Evolutionary conservation across 2,888 invertebrate species (phyloP), one percentile per base, ranked within the genome.

Genomic region (Synergus gifuensis): DNA sequence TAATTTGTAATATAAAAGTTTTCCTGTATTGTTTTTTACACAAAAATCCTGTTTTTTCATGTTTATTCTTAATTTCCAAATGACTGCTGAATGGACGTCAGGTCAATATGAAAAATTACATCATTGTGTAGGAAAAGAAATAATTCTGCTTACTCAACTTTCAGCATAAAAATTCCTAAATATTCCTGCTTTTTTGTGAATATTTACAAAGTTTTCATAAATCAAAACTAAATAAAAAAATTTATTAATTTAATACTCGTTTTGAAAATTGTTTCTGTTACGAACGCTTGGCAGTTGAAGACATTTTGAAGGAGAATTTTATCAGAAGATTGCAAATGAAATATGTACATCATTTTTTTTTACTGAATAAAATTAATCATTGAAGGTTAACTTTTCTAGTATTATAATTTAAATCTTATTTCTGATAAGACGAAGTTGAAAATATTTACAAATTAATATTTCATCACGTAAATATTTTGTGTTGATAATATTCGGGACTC

Each of bases 361-460:
- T 58, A 58, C 9, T 58, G 18, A 58, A 58, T 58, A 2, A 14
- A 54, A 18, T 16, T 9, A 9, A 58, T 18, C 5, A 9, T 58
- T 18, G 9, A 9, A 58, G 9, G 11, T 58, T 58, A 58, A 58
- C 58, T 18, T 18, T 58, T 58, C 58, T 58, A 9, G 8, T 11
- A 18, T 58, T 58, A 58, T 18, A 58, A n/a, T n/a, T 58, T 58
- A 18, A 54, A n/a, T 8, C n/a, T 54, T 14, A n/a, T 54, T 54
- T 54, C n/a, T n/a, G 54, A 54, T n/a, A 9, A 14, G 14, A 8
- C 14, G n/a, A n/a, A 8, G n/a, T n/a, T n/a, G 9, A n/a, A 54
- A 54, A 54, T 54, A n/a, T 54, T 54, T 54, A n/a, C 54, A n/a
- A 54, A 54, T 54, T 54, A 54, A 58, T 58, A 58, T 58, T 58